These are phyloP conservation scores for Ips nitidus DNA, from an alignment of 1,140 invertebrate species.

Conservation along the genomic window DNA sequence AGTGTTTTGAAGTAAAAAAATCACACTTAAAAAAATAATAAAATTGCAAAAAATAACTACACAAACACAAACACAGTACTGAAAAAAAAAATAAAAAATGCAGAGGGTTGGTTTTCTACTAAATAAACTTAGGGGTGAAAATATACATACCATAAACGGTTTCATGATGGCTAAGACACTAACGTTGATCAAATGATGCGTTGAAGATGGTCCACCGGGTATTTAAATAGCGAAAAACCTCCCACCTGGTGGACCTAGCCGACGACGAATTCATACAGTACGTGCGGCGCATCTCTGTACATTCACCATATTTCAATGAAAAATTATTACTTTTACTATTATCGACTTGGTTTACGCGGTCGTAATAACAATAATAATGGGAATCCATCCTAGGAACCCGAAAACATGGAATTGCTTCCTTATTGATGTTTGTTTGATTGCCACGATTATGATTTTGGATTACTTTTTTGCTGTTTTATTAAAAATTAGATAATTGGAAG, in stretches of 20 bases:
- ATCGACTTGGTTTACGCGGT: constrained; percentile 13
- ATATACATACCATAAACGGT: constrained; percentile 44
- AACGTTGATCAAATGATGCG: constrained; percentile 43
- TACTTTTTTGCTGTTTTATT: no score
- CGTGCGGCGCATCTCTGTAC: constrained; percentile 39
- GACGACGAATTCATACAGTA: constrained; percentile 35
- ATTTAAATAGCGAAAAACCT: constrained; percentile 41
- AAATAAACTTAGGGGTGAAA: not conserved
- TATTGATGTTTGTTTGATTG: not conserved
- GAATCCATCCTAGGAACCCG: constrained; percentile 20
- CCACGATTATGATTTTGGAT: no score
- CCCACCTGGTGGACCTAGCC: constrained; percentile 29
- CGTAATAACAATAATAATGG: constrained; percentile 19
- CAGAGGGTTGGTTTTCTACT: no score
- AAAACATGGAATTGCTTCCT: constrained; percentile 13
- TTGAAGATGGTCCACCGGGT: constrained; percentile 34
- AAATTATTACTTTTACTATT: constrained; percentile 45
- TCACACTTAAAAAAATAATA: not conserved
- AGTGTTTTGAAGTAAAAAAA: not conserved
- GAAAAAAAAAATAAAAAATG: constrained; percentile 3
- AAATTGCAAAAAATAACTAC: not conserved
- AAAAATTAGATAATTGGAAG: no score
- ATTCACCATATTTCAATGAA: constrained; percentile 42
- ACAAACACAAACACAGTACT: not conserved
- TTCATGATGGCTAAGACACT: constrained; percentile 42